Base-by-base conservation (phyloP, 2,888 invertebrate genomes). In the Epiblema foenella region DNA sequence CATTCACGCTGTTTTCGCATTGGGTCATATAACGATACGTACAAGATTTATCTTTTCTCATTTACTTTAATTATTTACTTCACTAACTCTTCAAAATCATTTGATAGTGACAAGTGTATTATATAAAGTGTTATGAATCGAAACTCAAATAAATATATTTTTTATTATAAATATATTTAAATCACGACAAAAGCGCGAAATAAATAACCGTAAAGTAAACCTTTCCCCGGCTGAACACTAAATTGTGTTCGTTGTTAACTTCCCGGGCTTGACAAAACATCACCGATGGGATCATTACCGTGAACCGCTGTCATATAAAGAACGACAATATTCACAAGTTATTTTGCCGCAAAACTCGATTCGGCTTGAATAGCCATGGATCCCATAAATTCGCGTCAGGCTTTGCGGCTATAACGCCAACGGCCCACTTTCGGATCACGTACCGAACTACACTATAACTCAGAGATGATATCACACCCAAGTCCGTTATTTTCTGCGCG, bases 371-470 rank as follows among this genome's bases (percentile, higher is more conserved):
- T 75, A 77, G 77, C 78, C 79, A 81, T 85, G 83, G 83, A 83
- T 83, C 82, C 75, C 75, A 81, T 85, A 84, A 83, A 83, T 85
- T 84, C 75, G 75, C 76, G 74, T 75, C 73, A 67, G 77, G 76
- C 74, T 76, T n/a, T 75, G 73, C 49, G 56, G 15, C 62, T 75
- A 75, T 81, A 82, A 83, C 77, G 79, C n/a, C n/a, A n/a, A 77
- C 77, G 74, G 79, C 81, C 79, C 75, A 74, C 75, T 83, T 85
- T 79, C 85, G 79, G 81, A 82, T 83, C 85, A 85, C 84, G 84
- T 85, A 60, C 75, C 64, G 57, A 72, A 73, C 68, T 72, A 70
- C 74, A 76, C 68, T 75, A 75, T 78, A 78, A 77, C 76, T 75
- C 72, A 75, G 76, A 78, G 80, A 79, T 83, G 79, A 83, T 80